A percentile compares a stretch with the other conserved stretches of the same genome.
Evolutionary conservation across 1,140 invertebrate genomes (phyloP).

Genomic region (Helicoverpa zea): DNA sequence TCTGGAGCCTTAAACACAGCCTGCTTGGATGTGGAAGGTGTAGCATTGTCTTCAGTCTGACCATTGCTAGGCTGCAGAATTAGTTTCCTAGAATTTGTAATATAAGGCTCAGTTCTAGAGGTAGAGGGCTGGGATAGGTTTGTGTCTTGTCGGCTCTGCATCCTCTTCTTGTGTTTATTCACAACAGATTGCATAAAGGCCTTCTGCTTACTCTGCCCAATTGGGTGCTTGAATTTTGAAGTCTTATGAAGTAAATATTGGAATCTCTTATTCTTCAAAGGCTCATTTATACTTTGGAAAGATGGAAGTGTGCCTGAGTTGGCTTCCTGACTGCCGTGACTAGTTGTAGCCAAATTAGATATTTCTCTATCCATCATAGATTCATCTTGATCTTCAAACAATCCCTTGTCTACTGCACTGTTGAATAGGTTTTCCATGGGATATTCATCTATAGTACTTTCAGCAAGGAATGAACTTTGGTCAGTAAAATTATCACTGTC

Average conservation of each 20-base stretch:
- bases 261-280: slow-evolving; percentile 83
- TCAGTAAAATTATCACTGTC: slow-evolving; percentile 81
- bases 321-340: slow-evolving; percentile 76
- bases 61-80: slow-evolving; percentile 68
- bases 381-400: slow-evolving; percentile 81
- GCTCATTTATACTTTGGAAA: slow-evolving; percentile 83
- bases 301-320: slow-evolving; percentile 74
- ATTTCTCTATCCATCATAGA: slow-evolving; percentile 84
- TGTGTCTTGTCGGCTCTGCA: slow-evolving; percentile 70
- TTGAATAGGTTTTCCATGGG: slow-evolving; percentile 84
- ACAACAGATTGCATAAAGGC: slow-evolving; percentile 85
- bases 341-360: slow-evolving; percentile 81
- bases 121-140: slow-evolving; percentile 79
- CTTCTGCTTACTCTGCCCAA: slow-evolving; percentile 84
- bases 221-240: slow-evolving; percentile 85
- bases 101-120: slow-evolving; percentile 78
- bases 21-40: slow-evolving; percentile 78
- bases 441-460: slow-evolving; percentile 84
- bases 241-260: slow-evolving; percentile 86
- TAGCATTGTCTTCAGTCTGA: slow-evolving; percentile 68
- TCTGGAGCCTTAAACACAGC: slow-evolving; percentile 71
- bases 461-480: slow-evolving; percentile 81
- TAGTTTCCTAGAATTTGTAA: slow-evolving; percentile 71
- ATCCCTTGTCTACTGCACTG: slow-evolving; percentile 82
- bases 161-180: slow-evolving; percentile 85